These are phyloP conservation scores for Crypturellus undulatus DNA, from an alignment of 2,113 vertebrate genomes.

Conservation along the genomic window DNA sequence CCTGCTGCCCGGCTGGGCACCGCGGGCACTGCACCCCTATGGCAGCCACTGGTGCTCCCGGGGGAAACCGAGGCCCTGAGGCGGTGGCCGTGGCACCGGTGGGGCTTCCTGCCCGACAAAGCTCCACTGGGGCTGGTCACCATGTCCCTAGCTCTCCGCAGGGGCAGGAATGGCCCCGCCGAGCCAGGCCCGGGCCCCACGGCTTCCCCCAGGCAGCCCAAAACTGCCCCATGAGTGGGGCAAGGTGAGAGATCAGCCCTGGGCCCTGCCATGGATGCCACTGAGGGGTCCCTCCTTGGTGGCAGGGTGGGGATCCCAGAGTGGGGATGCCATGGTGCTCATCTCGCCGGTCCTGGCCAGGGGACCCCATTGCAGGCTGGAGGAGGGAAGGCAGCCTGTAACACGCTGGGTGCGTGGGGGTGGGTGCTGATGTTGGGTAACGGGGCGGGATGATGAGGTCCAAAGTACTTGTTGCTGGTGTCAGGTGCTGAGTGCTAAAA, in stretches of 20 bases:
- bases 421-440: background rate
- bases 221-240: background rate
- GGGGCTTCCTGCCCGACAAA: background rate
- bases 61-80: background rate
- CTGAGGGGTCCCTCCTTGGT: background rate
- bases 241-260: background rate
- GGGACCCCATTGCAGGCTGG: background rate
- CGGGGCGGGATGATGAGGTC: background rate
- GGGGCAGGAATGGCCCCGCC: too few species aligned
- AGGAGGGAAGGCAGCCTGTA: background rate
- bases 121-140: too few species aligned
- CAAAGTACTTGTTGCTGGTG: background rate
- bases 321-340: background rate
- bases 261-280: background rate
- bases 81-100: background rate
- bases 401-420: background rate
- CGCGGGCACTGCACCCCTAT: too few species aligned
- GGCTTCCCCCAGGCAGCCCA: too few species aligned
- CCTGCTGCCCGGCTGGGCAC: background rate
- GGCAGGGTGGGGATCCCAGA: background rate
- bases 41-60: too few species aligned
- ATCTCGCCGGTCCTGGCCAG: accelerated
- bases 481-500: background rate
- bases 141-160: too few species aligned
- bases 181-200: too few species aligned